phyloP scores from a whole-genome alignment of 1,140 invertebrate species.

The Drosophila lacertosa region DNA sequence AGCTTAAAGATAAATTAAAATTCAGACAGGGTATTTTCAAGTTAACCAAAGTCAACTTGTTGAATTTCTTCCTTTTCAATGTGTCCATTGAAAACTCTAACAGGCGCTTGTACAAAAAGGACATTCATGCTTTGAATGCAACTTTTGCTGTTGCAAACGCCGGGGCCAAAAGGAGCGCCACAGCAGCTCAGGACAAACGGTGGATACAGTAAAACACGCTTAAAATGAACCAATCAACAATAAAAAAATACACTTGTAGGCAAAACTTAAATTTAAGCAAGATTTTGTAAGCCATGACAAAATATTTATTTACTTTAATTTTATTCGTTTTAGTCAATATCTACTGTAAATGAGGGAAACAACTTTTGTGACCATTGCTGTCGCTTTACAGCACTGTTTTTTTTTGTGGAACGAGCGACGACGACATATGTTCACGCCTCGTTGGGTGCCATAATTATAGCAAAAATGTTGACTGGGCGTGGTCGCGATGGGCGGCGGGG shows the following conservation, averaged over 20 bases:
- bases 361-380: slow-evolving; percentile 14
- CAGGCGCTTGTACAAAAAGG: slow-evolving; percentile 29
- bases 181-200: slow-evolving; percentile 3
- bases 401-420: not conserved
- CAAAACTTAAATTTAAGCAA: not conserved
- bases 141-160: slow-evolving; percentile 36
- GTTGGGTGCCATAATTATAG: slow-evolving; percentile 53
- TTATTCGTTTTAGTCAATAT: not conserved
- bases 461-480: slow-evolving; percentile 33
- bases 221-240: not conserved
- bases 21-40: not conserved
- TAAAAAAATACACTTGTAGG: not conserved
- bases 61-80: not conserved
- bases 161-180: slow-evolving; percentile 5
- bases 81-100: slow-evolving; percentile 1
- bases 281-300: not conserved
- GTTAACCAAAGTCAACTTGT: slow-evolving; percentile 15
- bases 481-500: not conserved
- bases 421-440: slow-evolving; percentile 51
- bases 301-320: not conserved
- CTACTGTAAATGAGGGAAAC: slow-evolving; percentile 21
- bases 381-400: slow-evolving; percentile 18
- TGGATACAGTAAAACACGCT: slow-evolving; percentile 15
- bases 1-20: no score
- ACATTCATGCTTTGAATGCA: slow-evolving; percentile 41